phyloP scores from a whole-genome alignment of 2,797 vertebrate species.

The Sardinella longiceps region DNA sequence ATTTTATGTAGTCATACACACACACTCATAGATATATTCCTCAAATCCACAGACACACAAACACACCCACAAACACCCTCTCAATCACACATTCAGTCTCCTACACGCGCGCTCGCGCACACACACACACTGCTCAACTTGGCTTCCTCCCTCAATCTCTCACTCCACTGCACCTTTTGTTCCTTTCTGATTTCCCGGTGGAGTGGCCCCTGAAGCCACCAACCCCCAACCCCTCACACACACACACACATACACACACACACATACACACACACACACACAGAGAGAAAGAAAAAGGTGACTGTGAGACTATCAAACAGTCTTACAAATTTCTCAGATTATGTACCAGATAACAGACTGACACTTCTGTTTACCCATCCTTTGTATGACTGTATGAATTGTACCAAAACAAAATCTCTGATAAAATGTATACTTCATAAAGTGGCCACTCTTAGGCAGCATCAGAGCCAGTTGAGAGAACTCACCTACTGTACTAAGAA shows the following conservation, averaged over 20 bases:
- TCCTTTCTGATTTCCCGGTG: slow-evolving; percentile 80
- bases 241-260: slow-evolving; percentile 69
- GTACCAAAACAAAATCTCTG: no score
- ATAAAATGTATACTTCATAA: no score
- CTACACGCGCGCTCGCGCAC: slow-evolving; percentile 31
- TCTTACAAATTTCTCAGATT: no score
- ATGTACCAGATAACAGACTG: no score
- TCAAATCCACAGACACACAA: neutral
- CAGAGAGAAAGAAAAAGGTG: slow-evolving; percentile 13
- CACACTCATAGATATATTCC: neutral
- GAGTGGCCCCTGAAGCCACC: slow-evolving; percentile 63
- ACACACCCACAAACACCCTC: slow-evolving; percentile 38
- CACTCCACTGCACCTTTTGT: slow-evolving; percentile 97
- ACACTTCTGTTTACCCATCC: no score
- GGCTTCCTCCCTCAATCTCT: slow-evolving; percentile 88
- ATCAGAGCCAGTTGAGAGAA: no score
- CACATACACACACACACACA: slow-evolving; percentile 33
- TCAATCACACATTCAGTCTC: slow-evolving; percentile 57
- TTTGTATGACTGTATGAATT: no score
- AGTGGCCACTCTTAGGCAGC: no score
- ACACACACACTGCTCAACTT: slow-evolving; percentile 73
- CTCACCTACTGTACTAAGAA: no score
- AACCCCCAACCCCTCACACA: slow-evolving; percentile 64
- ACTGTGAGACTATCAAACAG: neutral
- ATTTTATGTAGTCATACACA: no score